Base-by-base conservation (phyloP, 2,888 invertebrate species). In the Lepidocyrtoides sp. region DNA sequence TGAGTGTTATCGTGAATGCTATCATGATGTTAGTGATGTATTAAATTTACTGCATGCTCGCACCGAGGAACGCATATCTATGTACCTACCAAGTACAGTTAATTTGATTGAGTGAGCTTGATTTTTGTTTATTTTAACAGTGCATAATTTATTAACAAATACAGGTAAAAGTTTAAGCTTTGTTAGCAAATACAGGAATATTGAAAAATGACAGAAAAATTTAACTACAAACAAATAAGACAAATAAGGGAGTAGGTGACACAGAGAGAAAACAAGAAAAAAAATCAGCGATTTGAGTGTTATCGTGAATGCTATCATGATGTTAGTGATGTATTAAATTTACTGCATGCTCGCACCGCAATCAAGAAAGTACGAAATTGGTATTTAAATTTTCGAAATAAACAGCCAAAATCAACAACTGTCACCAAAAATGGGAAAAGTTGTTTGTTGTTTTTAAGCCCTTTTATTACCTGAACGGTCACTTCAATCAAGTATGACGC, bases 401-500 rank as follows among this genome's bases (percentile, higher is more conserved):
- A 72, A 23, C 2, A 4, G 2, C 48, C 0, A 44, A 44, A 72
- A 48, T 41, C 72, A 48, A 48, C 48, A 29, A 32, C 26, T 82
- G 88, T 88, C 88, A 88, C 87, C 87, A 88, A 60, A 87, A 48
- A 75, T 48, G 48, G 75, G 3, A 14, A 44, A 26, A 48, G 44
- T 4, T 23, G 29, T 36, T 51, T 77, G 51, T 29, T 54, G n/a
- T n/a, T n/a, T n/a, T 51, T 29, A 0, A 32, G 4, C 17, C n/a
- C 91, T 87, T 63, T 63, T 63, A 29, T 63, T 89, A 94, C 94
- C 93, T 94, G 94, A 83, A 94, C 92, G 26, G 92, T 91, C n/a
- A 92, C 93, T 91, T 94, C 94, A 92, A 93, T 93, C 85, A 94
- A 92, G 91, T 94, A 94, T 83, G 94, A 93, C 81, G 93, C 89